Conservation (phyloP, 2,797 vertebrate genomes). For the Acanthurus lineatus region DNA sequence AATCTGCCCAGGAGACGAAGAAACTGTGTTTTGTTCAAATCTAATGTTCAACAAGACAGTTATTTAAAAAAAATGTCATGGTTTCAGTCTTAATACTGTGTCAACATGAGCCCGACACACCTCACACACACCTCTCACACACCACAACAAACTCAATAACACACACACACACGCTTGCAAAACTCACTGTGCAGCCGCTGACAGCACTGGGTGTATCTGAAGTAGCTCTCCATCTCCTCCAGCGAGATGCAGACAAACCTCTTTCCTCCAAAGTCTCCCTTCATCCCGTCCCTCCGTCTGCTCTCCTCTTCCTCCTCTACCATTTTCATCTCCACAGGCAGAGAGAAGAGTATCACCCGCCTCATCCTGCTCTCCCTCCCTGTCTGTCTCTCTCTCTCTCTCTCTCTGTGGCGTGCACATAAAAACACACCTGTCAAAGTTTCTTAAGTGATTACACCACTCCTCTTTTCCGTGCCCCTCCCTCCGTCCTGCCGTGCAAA, state of each 20-base stretch:
- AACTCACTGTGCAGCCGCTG: conserved; percentile 70
- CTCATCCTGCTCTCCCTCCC: conserved; percentile 46
- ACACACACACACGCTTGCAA: background rate
- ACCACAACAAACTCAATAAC: background rate
- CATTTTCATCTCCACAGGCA: conserved; percentile 33
- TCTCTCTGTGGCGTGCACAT: conserved; percentile 23
- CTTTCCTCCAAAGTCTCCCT: conserved; percentile 14
- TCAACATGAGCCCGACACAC: background rate
- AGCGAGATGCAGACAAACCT: conserved; percentile 57
- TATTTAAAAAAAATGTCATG: background rate
- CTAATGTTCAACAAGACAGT: background rate
- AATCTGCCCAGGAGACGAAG: no score
- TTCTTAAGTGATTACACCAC: conserved; percentile 43
- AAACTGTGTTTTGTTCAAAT: background rate
- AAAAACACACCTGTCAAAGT: conserved; percentile 53
- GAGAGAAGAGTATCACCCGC: background rate
- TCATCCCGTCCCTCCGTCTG: conserved; percentile 11
- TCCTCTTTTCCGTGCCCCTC: conserved; percentile 45
- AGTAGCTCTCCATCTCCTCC: conserved; percentile 78
- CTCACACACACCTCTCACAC: background rate
- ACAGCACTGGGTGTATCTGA: conserved; percentile 68
- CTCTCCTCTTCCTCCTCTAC: conserved; percentile 32
- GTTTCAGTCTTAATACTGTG: background rate
- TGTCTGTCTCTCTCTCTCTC: background rate
- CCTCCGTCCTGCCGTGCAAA: conserved; percentile 24